These are phyloP conservation scores for Elysia crispata DNA, from an alignment of 2,888 invertebrate species.

Conservation along the genomic window DNA sequence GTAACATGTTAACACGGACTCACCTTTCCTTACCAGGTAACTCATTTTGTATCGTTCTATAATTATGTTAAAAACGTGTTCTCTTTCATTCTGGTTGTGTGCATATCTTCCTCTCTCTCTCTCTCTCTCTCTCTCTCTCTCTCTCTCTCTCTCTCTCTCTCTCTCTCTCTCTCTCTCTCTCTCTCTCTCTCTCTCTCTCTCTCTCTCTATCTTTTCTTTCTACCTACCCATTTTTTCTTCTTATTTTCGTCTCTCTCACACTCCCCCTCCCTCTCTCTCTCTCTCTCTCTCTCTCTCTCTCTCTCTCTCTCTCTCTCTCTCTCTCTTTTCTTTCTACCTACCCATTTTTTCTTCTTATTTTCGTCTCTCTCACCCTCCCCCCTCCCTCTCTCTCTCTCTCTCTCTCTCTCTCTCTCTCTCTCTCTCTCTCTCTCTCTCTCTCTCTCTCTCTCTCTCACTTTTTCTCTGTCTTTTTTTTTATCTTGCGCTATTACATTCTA, in stretches of 20 bases:
- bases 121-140: neutral
- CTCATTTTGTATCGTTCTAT: too few relatives aligned
- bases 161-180: neutral
- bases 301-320: neutral
- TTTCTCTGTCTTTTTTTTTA: too few relatives aligned
- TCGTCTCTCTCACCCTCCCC: neutral
- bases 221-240: neutral
- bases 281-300: neutral
- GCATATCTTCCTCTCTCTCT: constrained; percentile 17
- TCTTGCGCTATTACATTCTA: too few relatives aligned
- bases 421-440: too few relatives aligned
- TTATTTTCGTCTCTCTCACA: neutral
- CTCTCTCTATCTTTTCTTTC: neutral
- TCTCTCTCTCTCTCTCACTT: too few relatives aligned
- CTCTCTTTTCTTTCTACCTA: too few relatives aligned
- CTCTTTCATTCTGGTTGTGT: constrained; percentile 1
- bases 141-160: neutral
- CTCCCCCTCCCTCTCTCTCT: neutral
- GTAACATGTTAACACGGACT: too few relatives aligned
- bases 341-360: too few relatives aligned
- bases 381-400: too few relatives aligned
- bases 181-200: neutral
- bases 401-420: too few relatives aligned
- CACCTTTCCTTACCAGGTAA: too few relatives aligned
- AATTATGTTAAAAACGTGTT: too few relatives aligned